These are phyloP conservation scores for Murina feae DNA, from an alignment of 2,113 vertebrate species.

Conservation along the genomic window DNA sequence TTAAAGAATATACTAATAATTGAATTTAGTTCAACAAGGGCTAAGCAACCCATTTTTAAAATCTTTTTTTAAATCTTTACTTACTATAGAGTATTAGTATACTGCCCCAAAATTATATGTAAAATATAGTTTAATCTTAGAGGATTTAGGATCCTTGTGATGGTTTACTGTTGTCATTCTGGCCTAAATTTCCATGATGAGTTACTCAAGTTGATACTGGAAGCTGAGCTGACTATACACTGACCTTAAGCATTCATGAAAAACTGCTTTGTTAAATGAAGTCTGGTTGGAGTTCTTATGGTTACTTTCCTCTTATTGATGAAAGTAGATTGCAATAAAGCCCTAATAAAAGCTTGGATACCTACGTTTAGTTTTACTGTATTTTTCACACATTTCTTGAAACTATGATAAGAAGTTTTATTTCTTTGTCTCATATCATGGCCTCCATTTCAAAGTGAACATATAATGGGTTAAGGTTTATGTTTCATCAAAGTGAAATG, in stretches of 20 bases:
- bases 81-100: conserved; percentile 62
- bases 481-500: neutral
- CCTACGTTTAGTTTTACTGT: conserved; percentile 59
- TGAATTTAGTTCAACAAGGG: conserved; percentile 70
- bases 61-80: conserved; percentile 50
- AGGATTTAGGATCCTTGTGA: conserved; percentile 43
- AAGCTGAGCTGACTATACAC: conserved; percentile 58
- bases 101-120: conserved; percentile 58
- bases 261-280: conserved; percentile 69
- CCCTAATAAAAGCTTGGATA: conserved; percentile 70
- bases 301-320: conserved; percentile 54
- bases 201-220: conserved; percentile 54
- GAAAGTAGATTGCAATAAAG: conserved; percentile 73
- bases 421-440: conserved; percentile 27
- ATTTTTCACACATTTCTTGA: conserved; percentile 54
- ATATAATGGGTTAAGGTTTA: neutral
- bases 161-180: conserved; percentile 64
- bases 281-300: conserved; percentile 47
- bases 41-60: conserved; percentile 63
- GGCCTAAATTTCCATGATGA: conserved; percentile 42
- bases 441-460: neutral
- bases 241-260: conserved; percentile 59
- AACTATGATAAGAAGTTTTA: conserved; percentile 20
- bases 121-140: conserved; percentile 52
- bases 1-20: conserved; percentile 67